Base-by-base conservation (phyloP, 2,797 vertebrate species). In the Prionace glauca region DNA sequence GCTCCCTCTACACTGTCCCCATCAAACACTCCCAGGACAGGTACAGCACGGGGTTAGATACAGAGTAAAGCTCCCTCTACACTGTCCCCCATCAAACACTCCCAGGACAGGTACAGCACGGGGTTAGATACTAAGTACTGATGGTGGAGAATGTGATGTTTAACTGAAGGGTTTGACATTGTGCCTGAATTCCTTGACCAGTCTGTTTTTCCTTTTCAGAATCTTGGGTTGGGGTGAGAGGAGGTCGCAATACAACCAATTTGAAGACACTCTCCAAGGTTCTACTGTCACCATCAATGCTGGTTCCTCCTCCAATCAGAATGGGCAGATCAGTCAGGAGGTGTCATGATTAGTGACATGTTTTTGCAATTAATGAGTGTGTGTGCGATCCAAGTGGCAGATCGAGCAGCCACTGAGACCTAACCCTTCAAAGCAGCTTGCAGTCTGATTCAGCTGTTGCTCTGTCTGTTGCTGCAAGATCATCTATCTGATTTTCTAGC, bases 151-250 rank as follows among this genome's bases (percentile, higher is more conserved):
- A 45, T 18, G 36, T 22, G 79, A 41, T 7, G 41, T 32, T 84
- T 9, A 41, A 22, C 36, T 8, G 36, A 45, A 45, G 36, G 20
- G 81, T 45, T 32, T 91, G 88, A 36, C 16, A 1, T 14, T n/a
- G 56, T n/a, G 3, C 29, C 5, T 92, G 36, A 92, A 9, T 62
- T 36, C 41, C 12, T 29, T 69, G 41, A 71, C 22, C 36, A 11
- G 50, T 74, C 50, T 94, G 69, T 56, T 95, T 95, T 96, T 67
- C 97, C 16, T 95, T 96, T 0, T 88, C 62, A 98, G 98, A 95
- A 96, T 84, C 16, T 95, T 98, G 96, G 96, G 97, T 79, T 98
- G 96, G 96, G 96, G 97, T 14, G 97, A 97, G 94, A 96, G 96
- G 95, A 97, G 96, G 91, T 96, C 96, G 96, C 96, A 96, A 4